Evolutionary conservation across 2,888 invertebrate species (phyloP).

Genomic region (Campoletis raptor): DNA sequence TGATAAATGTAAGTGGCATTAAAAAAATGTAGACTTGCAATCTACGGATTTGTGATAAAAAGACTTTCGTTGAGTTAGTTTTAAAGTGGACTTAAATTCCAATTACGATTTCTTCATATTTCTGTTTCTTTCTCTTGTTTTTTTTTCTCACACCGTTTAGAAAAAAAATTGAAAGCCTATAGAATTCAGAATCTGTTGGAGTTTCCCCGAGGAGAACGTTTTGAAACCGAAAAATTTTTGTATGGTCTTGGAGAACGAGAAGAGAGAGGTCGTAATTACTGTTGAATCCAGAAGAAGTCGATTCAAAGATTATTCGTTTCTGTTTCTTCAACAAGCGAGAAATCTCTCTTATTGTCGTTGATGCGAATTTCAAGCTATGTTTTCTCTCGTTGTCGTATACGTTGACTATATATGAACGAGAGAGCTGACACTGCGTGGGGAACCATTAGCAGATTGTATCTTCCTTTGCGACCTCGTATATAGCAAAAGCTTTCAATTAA

Average conservation of each 20-base stretch:
- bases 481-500: slow-evolving; percentile 72
- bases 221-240: slow-evolving; percentile 45
- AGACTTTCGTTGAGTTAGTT: slow-evolving; percentile 32
- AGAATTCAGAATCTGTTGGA: not conserved
- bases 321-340: slow-evolving; percentile 1
- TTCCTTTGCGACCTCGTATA: slow-evolving; percentile 69
- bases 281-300: slow-evolving; percentile 53
- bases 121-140: not conserved
- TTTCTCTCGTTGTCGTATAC: slow-evolving; percentile 46
- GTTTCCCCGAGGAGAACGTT: slow-evolving; percentile 42
- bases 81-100: slow-evolving; percentile 27
- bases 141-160: not conserved
- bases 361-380: slow-evolving; percentile 44
- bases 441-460: slow-evolving; percentile 83
- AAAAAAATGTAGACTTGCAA: not conserved
- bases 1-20: not conserved
- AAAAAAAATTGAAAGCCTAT: not conserved
- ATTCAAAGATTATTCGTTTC: slow-evolving; percentile 60
- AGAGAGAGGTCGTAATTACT: slow-evolving; percentile 59
- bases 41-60: not conserved
- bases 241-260: slow-evolving; percentile 48
- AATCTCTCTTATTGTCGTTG: slow-evolving; percentile 34
- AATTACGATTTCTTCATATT: slow-evolving; percentile 33
- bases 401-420: slow-evolving; percentile 67
- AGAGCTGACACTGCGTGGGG: slow-evolving; percentile 71